Percentiles rank a stretch among this genome's conserved stretches.
These are phyloP conservation scores for Betta splendens DNA, from an alignment of 2,797 vertebrate genomes.

Conservation along the genomic window DNA sequence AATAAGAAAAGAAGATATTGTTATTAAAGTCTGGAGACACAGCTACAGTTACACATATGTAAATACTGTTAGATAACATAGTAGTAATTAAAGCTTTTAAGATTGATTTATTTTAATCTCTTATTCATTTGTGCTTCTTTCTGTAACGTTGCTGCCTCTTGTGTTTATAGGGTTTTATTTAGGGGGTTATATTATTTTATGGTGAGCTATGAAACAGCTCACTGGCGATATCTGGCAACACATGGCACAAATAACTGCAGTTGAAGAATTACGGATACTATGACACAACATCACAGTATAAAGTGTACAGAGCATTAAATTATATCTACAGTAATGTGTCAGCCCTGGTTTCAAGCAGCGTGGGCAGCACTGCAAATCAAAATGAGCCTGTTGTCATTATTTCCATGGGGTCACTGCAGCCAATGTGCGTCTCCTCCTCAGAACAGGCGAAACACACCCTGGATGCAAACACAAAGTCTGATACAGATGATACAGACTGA, in stretches of 20 bases:
- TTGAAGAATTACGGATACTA: constrained; percentile 27
- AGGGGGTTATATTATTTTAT: constrained; percentile 3
- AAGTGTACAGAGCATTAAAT: constrained; percentile 22
- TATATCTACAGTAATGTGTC: constrained; percentile 26
- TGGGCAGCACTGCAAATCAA: constrained; percentile 42
- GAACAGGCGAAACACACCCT: constrained; percentile 36
- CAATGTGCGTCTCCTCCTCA: constrained; percentile 14
- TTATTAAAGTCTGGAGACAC: background rate
- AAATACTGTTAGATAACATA: no score
- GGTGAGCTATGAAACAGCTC: constrained; percentile 5
- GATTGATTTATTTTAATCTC: no score
- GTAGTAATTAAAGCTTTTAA: no score
- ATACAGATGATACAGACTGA: constrained; percentile 51
- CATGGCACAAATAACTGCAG: constrained; percentile 19
- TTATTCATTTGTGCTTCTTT: no score
- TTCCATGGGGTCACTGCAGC: constrained; percentile 47
- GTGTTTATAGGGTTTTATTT: no score
- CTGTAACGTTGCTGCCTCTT: no score
- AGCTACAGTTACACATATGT: background rate
- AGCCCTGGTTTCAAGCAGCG: constrained; percentile 32
- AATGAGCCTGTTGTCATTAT: constrained; percentile 41
- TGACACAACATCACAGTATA: constrained; percentile 23
- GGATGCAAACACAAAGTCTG: constrained; percentile 33
- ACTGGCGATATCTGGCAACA: constrained; percentile 1
- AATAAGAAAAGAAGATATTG: background rate